Evolutionary conservation across 2,888 invertebrate genomes (phyloP).

Genomic region (Phengaris arion): DNA sequence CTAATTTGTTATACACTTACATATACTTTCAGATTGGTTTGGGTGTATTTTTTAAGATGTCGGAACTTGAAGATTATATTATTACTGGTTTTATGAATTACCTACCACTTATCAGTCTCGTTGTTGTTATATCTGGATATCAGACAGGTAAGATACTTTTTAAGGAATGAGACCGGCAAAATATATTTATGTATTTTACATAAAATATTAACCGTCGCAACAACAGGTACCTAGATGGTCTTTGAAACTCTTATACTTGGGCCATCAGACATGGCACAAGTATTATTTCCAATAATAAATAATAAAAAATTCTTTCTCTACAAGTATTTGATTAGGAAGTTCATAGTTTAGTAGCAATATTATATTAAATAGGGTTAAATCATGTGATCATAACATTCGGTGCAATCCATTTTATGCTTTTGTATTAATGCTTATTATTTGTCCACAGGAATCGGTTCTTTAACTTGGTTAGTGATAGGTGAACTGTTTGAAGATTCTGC

Average conservation of each 20-base stretch:
- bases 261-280: too few species aligned
- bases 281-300: too few species aligned
- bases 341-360: too few species aligned
- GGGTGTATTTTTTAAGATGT: conserved; percentile 9
- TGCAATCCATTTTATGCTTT: too few species aligned
- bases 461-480: conserved; percentile 33
- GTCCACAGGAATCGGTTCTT: conserved; percentile 35
- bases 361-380: too few species aligned
- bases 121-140: not conserved
- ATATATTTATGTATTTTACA: too few species aligned
- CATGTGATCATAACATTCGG: too few species aligned
- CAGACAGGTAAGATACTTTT: not conserved
- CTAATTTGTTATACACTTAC: not conserved
- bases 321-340: too few species aligned
- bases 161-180: not conserved
- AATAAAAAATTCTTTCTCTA: too few species aligned
- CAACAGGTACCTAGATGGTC: too few species aligned
- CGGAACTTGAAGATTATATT: not conserved
- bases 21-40: not conserved
- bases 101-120: not conserved
- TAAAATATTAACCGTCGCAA: too few species aligned
- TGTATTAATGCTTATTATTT: not conserved
- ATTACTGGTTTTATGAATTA: conserved; percentile 9
- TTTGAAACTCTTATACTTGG: too few species aligned
- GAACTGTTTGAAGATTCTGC: not conserved